Base-by-base conservation (phyloP, 2,888 invertebrate genomes). In the Crioceris asparagi region DNA sequence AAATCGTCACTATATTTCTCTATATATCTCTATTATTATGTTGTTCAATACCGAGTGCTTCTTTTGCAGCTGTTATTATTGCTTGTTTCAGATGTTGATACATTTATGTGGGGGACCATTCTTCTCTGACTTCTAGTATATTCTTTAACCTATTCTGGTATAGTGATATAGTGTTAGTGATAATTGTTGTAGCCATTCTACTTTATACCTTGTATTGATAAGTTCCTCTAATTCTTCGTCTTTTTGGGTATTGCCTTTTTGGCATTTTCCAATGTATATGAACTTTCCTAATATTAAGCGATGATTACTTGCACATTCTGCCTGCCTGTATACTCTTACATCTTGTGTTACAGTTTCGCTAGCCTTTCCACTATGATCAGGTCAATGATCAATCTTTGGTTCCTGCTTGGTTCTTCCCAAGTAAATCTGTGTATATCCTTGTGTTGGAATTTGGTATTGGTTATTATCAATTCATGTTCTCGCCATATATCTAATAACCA, bases 231-330 rank as follows among this genome's bases (percentile, higher is more conserved):
- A n/a, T 2, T 32, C 32, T 7, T 19, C 17, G 21, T 21, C 12
- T n/a, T 3, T 32, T 19, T 18, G 8, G 12, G 3, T 32, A 8
- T 32, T 32, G 19, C 3, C 29, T 6, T 3, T 14, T 29, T 29
- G 29, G 15, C 15, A 15, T 29, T 4, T 29, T 29, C 29, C 6
- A 10, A 15, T 29, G 12, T 29, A 29, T 29, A 29, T 29, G 15
- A 29, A 29, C 10, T 29, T 29, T 29, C 29, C 4, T 29, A 29
- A 3, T 5, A 29, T 15, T 29, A 29, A 29, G 15, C 29, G 14
- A 11, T 29, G 29, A 29, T 11, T 29, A 29, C 29, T 29, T 29
- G 12, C 29, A 29, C 15, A 29, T 29, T 29, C 29, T 29, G 29
- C 29, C 14, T 29, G 3, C 15, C 29, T 29, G 12, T 29, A 29